These are phyloP conservation scores for Chiloscyllium plagiosum DNA, from an alignment of 2,113 vertebrate genomes.

Conservation along the genomic window DNA sequence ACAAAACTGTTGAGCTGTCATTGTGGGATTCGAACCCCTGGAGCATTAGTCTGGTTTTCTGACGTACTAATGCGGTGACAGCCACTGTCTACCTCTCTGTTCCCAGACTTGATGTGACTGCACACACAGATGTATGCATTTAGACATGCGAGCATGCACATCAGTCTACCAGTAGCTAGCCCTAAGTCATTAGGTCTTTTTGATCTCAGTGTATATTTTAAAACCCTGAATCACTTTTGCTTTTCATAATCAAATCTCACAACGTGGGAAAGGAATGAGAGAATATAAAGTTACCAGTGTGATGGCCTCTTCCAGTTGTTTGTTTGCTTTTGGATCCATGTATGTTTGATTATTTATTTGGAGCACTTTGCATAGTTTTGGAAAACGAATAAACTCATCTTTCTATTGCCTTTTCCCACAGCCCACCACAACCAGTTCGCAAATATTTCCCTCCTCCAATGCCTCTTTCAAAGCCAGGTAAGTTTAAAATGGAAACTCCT, in stretches of 20 bases:
- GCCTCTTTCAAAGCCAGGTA: constrained; percentile 96
- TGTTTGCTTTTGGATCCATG: not conserved
- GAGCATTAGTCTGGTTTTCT: no score
- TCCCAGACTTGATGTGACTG: no score
- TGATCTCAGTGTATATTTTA: not conserved
- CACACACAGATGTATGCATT: no score
- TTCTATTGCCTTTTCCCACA: constrained; percentile 49
- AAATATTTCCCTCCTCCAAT: constrained; percentile 92
- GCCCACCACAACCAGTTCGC: constrained; percentile 77
- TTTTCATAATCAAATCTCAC: not conserved
- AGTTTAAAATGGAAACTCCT: constrained; percentile 23
- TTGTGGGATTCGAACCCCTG: no score
- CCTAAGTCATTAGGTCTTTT: not conserved
- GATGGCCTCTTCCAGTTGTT: not conserved
- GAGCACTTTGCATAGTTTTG: not conserved
- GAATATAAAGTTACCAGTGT: not conserved
- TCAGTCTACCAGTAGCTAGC: not conserved
- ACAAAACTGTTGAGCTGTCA: no score
- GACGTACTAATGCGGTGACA: no score
- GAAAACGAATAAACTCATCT: not conserved
- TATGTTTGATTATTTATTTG: not conserved
- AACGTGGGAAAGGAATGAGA: not conserved
- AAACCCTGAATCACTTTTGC: not conserved
- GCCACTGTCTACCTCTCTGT: no score
- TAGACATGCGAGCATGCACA: no score